Conservation (phyloP, 2,113 vertebrate species). For the Falcunculus frontatus region DNA sequence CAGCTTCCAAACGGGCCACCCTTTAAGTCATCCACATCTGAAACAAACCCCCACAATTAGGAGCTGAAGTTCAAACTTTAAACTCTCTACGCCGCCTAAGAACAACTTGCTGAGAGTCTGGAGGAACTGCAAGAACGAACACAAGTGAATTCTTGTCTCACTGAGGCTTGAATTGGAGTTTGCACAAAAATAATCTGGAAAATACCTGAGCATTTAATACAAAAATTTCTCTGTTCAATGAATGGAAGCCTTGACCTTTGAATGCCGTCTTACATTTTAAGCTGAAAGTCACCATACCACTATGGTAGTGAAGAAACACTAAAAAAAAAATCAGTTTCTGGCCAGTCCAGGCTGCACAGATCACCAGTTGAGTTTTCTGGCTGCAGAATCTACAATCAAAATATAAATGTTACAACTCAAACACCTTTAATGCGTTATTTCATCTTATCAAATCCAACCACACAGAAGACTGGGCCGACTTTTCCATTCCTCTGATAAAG, state of each 20-base stretch:
- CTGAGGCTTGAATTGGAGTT: not conserved
- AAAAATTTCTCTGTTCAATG: not conserved
- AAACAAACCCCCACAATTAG: conserved; percentile 71
- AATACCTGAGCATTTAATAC: not conserved
- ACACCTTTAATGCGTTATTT: not conserved
- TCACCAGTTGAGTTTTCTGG: not conserved
- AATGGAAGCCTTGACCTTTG: not conserved
- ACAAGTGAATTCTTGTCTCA: not conserved
- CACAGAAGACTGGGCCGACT: not conserved
- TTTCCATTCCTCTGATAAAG: not conserved
- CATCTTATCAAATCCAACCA: not conserved
- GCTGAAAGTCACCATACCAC: not conserved
- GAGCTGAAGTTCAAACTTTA: not conserved
- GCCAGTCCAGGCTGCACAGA: not conserved
- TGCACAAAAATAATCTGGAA: not conserved
- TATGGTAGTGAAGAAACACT: not conserved
- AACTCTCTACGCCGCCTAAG: not conserved
- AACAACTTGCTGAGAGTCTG: not conserved
- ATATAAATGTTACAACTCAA: not conserved
- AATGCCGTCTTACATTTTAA: not conserved
- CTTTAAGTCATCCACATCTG: conserved; percentile 93
- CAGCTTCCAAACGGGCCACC: conserved; percentile 84
- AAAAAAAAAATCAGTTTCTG: not conserved
- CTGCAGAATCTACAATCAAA: not conserved
- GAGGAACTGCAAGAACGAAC: not conserved